Evolutionary conservation across 2,113 vertebrate species (phyloP).

Genomic region (Saccopteryx leptura): DNA sequence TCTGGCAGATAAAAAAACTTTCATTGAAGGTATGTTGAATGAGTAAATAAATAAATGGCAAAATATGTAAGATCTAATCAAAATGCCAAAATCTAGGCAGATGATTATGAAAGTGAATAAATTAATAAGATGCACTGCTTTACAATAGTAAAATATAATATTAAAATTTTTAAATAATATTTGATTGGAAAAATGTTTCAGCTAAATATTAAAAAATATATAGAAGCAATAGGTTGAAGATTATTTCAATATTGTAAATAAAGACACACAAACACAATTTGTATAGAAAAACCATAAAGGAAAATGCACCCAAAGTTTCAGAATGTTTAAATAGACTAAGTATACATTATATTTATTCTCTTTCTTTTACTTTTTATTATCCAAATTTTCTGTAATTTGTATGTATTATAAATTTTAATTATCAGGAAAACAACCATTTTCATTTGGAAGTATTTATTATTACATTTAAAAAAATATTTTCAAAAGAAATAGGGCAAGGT

Average conservation of each 20-base stretch:
- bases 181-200: neutral
- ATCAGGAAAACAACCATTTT: neutral
- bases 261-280: neutral
- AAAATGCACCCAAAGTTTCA: neutral
- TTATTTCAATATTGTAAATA: constrained; percentile 3
- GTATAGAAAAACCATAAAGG: neutral
- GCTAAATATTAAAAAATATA: neutral
- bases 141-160: neutral
- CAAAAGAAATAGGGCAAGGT: neutral
- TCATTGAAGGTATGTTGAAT: neutral
- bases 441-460: neutral
- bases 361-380: neutral
- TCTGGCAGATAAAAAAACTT: neutral
- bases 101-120: neutral
- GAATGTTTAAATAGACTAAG: neutral
- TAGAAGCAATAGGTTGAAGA: neutral
- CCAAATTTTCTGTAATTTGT: neutral
- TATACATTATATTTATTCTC: neutral
- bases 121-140: neutral
- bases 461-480: too few relatives aligned
- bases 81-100: neutral
- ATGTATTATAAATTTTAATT: neutral
- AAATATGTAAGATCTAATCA: neutral
- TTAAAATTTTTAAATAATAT: neutral
- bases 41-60: neutral